Base-by-base conservation (phyloP, 1,140 invertebrate species). In the Plodia interpunctella region DNA sequence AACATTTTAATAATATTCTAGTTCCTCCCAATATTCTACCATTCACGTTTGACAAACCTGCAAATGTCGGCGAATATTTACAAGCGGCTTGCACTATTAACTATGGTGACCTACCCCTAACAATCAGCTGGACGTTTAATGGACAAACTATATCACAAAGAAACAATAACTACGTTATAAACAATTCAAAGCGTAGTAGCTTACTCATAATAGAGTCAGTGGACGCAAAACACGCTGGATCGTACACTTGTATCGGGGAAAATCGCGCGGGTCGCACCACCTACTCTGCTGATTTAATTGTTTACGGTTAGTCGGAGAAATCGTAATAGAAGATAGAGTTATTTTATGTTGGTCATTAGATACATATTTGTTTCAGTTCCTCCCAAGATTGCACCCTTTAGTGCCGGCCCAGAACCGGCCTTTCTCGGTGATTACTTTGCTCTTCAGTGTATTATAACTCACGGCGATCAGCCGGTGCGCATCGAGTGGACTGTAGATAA, bases 91-190 rank as follows among this genome's bases (percentile, higher is more conserved):
- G 97, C 86, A 94, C 95, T 21, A 94, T 98, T n/a, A 93, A 94
- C 66, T 95, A 96, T 81, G 96, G 96, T 44, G 96, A 97, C 80
- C 90, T 94, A 54, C 96, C 96, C 1, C 91, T 97, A 66, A 94
- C 92, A 55, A 95, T 97, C 63, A 90, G 90, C 59, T 97, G 96
- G 96, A 91, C 76, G 60, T 90, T 93, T 74, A 93, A 93, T 72
- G 91, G 91, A 77, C 89, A 92, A 59, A 65, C 86, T 25, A 92
- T 93, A 65, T 93, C 91, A 59, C 90, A 91, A 55, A 90, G 88
- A 60, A 90, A 88, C 82, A 91, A 87, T 66, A 92, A 92, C 71
- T 91, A 94, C 74, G 89, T 91, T 32, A 90, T 94, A 57, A 91
- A 92, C 59, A 93, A 94, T 67, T 93, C 94, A 44, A 92, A 92